These are phyloP conservation scores for Drosophila aff. DNA, from an alignment of 1,140 invertebrate genomes.

Conservation along the genomic window DNA sequence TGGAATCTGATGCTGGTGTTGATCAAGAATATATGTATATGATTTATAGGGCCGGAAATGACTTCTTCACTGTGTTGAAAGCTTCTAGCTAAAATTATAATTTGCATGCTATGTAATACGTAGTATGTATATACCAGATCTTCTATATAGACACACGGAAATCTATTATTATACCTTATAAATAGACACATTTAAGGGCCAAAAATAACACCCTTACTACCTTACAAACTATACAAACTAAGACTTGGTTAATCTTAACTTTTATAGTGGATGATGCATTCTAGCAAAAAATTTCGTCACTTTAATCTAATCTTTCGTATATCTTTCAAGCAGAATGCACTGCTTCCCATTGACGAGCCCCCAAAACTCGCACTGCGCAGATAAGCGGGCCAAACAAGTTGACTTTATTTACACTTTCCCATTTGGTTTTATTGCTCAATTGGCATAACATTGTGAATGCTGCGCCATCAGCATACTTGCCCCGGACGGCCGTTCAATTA, in stretches of 20 bases:
- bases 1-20: too few relatives aligned
- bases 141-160: neutral
- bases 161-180: neutral
- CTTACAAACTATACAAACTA: neutral
- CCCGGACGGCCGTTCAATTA: constrained; percentile 17
- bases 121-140: too few relatives aligned
- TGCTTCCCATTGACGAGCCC: constrained; percentile 28
- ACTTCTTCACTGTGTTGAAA: too few relatives aligned
- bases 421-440: constrained; percentile 29
- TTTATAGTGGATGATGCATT: neutral
- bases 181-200: neutral
- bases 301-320: constrained; percentile 15
- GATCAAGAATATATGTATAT: too few relatives aligned
- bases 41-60: too few relatives aligned
- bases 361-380: constrained; percentile 27
- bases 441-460: constrained; percentile 40
- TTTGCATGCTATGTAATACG: too few relatives aligned
- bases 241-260: neutral
- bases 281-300: constrained; percentile 11
- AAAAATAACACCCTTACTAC: neutral
- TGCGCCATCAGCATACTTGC: constrained; percentile 15
- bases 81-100: too few relatives aligned
- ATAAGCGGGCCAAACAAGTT: constrained; percentile 36
- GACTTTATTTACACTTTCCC: constrained; percentile 43
- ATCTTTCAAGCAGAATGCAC: constrained; percentile 9